These are phyloP conservation scores for Enteromius trimaculatus DNA, from an alignment of 2,797 vertebrate genomes.

Conservation along the genomic window DNA sequence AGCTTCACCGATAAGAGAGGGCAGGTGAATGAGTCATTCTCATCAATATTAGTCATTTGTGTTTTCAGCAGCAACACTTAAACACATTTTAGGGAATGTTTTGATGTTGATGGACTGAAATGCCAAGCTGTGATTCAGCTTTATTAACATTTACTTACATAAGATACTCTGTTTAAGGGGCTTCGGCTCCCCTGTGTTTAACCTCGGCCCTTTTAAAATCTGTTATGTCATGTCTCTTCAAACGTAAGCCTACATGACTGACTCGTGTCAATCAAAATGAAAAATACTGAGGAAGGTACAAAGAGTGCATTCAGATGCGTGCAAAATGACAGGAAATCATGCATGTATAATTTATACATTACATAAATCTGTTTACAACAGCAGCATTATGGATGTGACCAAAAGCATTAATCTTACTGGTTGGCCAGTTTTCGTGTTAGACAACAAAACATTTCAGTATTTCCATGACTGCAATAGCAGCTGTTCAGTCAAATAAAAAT, in stretches of 20 bases:
- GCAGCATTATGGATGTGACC: not conserved
- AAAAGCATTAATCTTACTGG: not conserved
- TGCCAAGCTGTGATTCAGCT: constrained; percentile 34
- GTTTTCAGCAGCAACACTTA: constrained; percentile 32
- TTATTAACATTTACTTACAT: constrained; percentile 32
- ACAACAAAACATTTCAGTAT: not conserved
- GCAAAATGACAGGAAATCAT: not conserved
- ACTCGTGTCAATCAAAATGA: not conserved
- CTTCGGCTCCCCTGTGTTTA: not conserved
- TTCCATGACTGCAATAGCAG: not conserved
- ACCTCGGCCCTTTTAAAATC: not conserved
- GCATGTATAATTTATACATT: not conserved
- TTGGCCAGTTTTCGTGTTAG: not conserved
- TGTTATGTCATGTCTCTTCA: not conserved
- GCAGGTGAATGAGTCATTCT: constrained; percentile 36
- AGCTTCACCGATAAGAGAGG: constrained; percentile 5
- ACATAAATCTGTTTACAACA: not conserved
- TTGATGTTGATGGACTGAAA: constrained; percentile 35
- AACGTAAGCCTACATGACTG: not conserved
- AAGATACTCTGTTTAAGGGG: not conserved
- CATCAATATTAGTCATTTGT: constrained; percentile 39
- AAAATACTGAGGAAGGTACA: not conserved
- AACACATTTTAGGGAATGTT: constrained; percentile 33
- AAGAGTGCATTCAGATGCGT: not conserved
- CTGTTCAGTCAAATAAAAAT: not conserved